Conservation (phyloP, 1,140 invertebrate genomes). For the Argopecten irradians region DNA sequence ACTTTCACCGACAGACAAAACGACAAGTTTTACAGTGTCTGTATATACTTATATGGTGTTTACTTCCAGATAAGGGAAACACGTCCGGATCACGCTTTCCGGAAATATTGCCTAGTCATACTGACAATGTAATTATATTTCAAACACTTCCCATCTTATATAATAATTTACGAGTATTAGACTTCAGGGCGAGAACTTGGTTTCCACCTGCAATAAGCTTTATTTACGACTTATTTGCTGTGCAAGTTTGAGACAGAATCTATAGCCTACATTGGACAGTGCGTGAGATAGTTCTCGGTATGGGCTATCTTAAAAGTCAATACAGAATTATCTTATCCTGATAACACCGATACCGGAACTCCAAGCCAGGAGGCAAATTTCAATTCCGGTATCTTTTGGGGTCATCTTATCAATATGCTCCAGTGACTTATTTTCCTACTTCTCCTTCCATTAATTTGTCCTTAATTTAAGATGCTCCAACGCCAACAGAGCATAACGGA, state of each 20-base stretch:
- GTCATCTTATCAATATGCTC: too few relatives aligned
- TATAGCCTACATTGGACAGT: background rate
- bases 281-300: background rate
- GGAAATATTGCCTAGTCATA: background rate
- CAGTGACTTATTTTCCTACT: too few relatives aligned
- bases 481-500: too few relatives aligned
- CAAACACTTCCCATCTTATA: background rate
- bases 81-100: background rate
- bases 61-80: background rate
- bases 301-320: background rate
- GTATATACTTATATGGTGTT: background rate
- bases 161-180: background rate
- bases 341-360: background rate
- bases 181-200: background rate
- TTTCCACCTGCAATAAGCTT: too few relatives aligned
- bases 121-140: background rate
- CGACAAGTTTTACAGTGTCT: background rate
- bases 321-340: background rate
- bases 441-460: too few relatives aligned
- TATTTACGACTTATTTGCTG: background rate
- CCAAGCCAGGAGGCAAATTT: too few relatives aligned
- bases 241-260: background rate
- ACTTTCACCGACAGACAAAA: too few relatives aligned
- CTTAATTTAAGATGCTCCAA: too few relatives aligned
- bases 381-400: too few relatives aligned